A percentile compares a stretch with the other conserved stretches of the same genome.
Evolutionary conservation across 2,888 invertebrate genomes (phyloP).

Genomic region (Drosophila incognita): DNA sequence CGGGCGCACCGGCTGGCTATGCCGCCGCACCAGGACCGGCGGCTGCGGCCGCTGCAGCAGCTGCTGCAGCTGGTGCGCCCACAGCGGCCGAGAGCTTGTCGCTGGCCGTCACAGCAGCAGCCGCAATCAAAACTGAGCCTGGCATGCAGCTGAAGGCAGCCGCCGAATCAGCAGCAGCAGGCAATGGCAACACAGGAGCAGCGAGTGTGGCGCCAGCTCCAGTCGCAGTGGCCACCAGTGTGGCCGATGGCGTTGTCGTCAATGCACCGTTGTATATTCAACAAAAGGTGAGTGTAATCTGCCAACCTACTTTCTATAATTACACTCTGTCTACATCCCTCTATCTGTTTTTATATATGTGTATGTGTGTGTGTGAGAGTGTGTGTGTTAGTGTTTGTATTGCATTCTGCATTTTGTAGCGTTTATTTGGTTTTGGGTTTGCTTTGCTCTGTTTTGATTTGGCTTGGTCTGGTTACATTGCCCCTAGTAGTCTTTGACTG

Average conservation of each 20-base stretch:
- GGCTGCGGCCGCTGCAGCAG: slow-evolving; percentile 81
- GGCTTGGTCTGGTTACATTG: slow-evolving; percentile 36
- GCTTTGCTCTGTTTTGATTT: slow-evolving; percentile 53
- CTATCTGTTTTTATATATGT: slow-evolving; percentile 5
- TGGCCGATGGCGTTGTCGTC: slow-evolving; percentile 63
- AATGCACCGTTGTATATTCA: slow-evolving; percentile 82
- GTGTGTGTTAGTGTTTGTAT: slow-evolving; percentile 30
- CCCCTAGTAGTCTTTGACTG: slow-evolving; percentile 40
- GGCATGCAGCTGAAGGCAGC: slow-evolving; percentile 83
- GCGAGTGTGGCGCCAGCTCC: slow-evolving; percentile 60
- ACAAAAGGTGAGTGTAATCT: slow-evolving; percentile 81
- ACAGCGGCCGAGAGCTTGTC: slow-evolving; percentile 83
- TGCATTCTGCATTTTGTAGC: slow-evolving; percentile 69
- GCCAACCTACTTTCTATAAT: background rate
- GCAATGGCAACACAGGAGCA: slow-evolving; percentile 59
- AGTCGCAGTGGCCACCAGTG: slow-evolving; percentile 70
- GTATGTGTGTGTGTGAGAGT: slow-evolving; percentile 16
- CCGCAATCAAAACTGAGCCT: slow-evolving; percentile 81
- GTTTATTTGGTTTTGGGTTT: slow-evolving; percentile 57
- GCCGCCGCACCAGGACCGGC: slow-evolving; percentile 82
- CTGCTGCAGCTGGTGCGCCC: slow-evolving; percentile 72
- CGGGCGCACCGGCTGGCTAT: slow-evolving; percentile 84
- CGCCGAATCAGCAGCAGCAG: slow-evolving; percentile 69
- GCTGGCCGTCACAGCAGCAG: slow-evolving; percentile 83
- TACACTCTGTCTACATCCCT: slow-evolving; percentile 20